These are phyloP conservation scores for Mionectes macconnelli DNA, from an alignment of 2,113 vertebrate species.

Conservation along the genomic window DNA sequence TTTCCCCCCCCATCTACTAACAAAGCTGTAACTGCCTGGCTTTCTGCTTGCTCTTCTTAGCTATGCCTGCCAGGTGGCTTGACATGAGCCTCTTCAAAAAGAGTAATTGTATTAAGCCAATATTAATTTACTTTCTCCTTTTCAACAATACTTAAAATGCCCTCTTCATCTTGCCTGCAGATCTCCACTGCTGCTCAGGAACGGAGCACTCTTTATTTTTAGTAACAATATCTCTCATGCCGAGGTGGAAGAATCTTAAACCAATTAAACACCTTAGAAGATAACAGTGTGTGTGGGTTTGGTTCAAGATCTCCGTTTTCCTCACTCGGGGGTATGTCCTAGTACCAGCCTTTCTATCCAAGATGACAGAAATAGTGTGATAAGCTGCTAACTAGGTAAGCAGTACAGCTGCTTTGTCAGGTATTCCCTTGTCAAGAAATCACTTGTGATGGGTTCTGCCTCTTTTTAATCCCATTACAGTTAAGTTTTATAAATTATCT, in stretches of 20 bases:
- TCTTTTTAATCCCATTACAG: not conserved
- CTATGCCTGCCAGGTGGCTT: not conserved
- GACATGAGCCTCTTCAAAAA: not conserved
- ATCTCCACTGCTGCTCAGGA: constrained; percentile 12
- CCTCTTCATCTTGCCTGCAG: constrained; percentile 14
- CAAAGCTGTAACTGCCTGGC: not conserved
- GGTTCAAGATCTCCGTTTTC: constrained; percentile 54
- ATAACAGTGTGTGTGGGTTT: constrained; percentile 52
- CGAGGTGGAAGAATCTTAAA: constrained; percentile 57
- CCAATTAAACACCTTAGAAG: constrained; percentile 71
- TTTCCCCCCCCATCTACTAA: not conserved
- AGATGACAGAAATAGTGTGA: constrained; percentile 48
- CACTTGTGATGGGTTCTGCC: not conserved
- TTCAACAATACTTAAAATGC: not conserved
- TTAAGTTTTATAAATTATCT: not conserved
- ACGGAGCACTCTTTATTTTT: constrained; percentile 58
- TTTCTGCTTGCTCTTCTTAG: not conserved
- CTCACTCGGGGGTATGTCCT: constrained; percentile 1
- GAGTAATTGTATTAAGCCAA: not conserved
- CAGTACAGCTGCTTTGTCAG: constrained; percentile 24
- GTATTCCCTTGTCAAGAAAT: constrained; percentile 6
- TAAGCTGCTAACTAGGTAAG: constrained; percentile 57
- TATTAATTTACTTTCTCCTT: constrained; percentile 12
- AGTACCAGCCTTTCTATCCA: constrained; percentile 6
- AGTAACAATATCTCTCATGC: constrained; percentile 53